A percentile compares a stretch with the other conserved stretches of the same genome.
Conservation (phyloP, 2,888 invertebrate genomes). For the Globia sparganii region DNA sequence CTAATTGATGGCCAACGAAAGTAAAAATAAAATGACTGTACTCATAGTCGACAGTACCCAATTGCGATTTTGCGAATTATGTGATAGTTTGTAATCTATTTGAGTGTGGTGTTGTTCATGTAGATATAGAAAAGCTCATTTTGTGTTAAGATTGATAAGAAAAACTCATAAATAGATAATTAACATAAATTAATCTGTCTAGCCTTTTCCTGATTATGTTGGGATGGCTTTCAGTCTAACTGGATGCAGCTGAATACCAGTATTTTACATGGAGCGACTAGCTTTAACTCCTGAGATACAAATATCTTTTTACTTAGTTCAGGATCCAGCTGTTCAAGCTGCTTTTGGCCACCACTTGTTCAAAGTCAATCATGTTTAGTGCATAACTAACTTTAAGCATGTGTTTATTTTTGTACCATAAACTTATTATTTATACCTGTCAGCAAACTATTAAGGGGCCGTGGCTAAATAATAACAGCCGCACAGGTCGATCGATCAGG, state of each 20-base stretch:
- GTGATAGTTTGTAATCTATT: slow-evolving; percentile 24
- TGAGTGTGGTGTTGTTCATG: not conserved
- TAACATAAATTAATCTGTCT: not conserved
- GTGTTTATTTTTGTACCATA: no score
- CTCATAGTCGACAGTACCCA: not conserved
- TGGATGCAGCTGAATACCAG: not conserved
- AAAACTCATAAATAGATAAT: not conserved
- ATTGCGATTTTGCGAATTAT: slow-evolving; percentile 10
- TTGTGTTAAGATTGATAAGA: not conserved
- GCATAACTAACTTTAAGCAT: no score
- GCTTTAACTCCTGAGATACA: no score
- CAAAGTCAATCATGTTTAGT: no score
- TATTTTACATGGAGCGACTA: not conserved
- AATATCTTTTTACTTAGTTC: no score
- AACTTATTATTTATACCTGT: not conserved
- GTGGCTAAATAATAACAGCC: no score
- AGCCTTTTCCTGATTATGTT: not conserved
- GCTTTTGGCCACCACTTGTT: no score
- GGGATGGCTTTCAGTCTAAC: not conserved
- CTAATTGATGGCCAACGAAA: slow-evolving; percentile 46
- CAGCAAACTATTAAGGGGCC: no score
- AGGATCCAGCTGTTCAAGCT: no score
- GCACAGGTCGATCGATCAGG: no score
- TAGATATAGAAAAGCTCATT: not conserved
- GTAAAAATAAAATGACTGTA: slow-evolving; percentile 29